Evolutionary conservation across 2,113 vertebrate species (phyloP).

Genomic region (Cryptomyrus ogoouensis): DNA sequence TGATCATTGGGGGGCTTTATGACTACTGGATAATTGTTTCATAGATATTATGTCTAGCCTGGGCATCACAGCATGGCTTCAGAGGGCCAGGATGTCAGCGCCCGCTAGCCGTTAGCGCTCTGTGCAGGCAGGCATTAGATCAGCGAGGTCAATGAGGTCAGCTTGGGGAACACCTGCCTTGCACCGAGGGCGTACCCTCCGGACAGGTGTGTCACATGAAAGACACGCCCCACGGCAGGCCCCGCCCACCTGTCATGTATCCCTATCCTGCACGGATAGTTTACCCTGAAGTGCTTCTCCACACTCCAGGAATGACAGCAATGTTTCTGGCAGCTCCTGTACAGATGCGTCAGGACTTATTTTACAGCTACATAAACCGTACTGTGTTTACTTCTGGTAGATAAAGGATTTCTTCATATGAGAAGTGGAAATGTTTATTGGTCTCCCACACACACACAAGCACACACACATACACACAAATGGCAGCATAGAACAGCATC

Average conservation of each 20-base stretch:
- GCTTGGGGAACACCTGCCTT: slow-evolving; percentile 28
- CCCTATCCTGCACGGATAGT: not conserved
- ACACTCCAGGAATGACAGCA: not conserved
- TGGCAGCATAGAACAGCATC: not conserved
- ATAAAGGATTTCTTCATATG: not conserved
- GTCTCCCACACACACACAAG: too few species aligned
- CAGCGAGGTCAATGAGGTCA: not conserved
- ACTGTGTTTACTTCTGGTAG: not conserved
- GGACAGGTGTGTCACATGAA: slow-evolving; percentile 38
- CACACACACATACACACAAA: not conserved
- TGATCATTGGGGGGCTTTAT: not conserved
- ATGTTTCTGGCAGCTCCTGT: not conserved
- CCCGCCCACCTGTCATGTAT: slow-evolving; percentile 47
- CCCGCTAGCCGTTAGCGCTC: not conserved
- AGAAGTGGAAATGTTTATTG: not conserved
- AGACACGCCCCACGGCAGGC: slow-evolving; percentile 20
- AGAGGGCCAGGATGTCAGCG: not conserved
- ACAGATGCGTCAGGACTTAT: not conserved
- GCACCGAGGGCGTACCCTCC: slow-evolving; percentile 16
- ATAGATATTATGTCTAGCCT: not conserved
- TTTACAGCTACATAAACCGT: not conserved
- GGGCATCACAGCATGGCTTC: not conserved
- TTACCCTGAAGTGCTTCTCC: not conserved
- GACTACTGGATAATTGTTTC: not conserved
- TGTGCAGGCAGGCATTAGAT: not conserved